Percentiles rank a stretch among this genome's conserved stretches.
phyloP scores from a whole-genome alignment of 2,888 invertebrate genomes.

The Rhagium mordax region DNA sequence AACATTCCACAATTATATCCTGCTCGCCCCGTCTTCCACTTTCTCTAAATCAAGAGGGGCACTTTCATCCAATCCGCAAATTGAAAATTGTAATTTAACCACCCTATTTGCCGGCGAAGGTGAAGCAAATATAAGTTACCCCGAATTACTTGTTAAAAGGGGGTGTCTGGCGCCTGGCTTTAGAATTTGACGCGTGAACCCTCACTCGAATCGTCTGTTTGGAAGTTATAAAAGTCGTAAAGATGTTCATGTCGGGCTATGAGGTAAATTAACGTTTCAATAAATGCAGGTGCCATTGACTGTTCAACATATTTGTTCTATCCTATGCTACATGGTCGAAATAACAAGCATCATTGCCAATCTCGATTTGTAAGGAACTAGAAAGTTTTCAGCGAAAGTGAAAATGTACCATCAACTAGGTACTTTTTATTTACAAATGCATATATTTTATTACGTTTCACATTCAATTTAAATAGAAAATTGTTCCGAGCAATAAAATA shows the following conservation, averaged over 20 bases:
- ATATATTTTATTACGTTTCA: neutral
- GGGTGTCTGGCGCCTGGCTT: neutral
- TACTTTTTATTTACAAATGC: neutral
- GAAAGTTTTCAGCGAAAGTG: neutral
- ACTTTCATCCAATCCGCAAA: neutral
- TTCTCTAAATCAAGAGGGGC: neutral
- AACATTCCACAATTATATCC: neutral
- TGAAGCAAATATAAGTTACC: neutral
- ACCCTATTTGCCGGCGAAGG: neutral
- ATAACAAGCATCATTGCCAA: no score
- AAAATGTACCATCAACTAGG: neutral
- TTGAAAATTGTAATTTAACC: neutral
- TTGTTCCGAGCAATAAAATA: neutral
- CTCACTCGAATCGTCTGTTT: neutral
- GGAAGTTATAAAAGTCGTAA: no score
- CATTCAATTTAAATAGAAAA: neutral
- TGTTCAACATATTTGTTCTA: no score
- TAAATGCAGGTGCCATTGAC: no score
- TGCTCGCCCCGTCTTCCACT: neutral
- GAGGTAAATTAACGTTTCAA: no score
- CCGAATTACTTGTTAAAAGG: neutral
- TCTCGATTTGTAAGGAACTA: neutral
- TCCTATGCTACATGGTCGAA: no score
- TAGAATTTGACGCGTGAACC: neutral
- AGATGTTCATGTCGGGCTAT: no score